Percentiles rank a stretch among this genome's conserved stretches.
phyloP scores from a whole-genome alignment of 2,888 invertebrate genomes.

The Dioctria rufipes region DNA sequence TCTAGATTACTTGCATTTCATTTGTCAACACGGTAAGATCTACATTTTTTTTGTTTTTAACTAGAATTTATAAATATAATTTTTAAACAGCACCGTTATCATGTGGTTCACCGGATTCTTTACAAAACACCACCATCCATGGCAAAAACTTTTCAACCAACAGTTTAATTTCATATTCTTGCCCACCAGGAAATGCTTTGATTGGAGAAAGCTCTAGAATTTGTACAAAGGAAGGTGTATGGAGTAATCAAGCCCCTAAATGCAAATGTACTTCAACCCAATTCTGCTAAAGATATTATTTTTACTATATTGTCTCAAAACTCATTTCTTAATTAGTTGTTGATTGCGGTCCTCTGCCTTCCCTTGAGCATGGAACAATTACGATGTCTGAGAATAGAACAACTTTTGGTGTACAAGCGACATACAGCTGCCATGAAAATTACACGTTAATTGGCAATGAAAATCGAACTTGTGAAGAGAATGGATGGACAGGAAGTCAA shows the following conservation, averaged over 20 bases:
- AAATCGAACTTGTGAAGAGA: conserved; percentile 80
- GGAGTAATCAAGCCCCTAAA: conserved; percentile 85
- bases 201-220: conserved; percentile 79
- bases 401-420: conserved; percentile 83
- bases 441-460: conserved; percentile 86
- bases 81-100: conserved; percentile 79
- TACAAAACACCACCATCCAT: conserved; percentile 85
- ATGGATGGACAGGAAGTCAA: conserved; percentile 85
- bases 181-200: conserved; percentile 87
- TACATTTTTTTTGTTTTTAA: neutral
- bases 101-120: conserved; percentile 91
- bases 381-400: conserved; percentile 79
- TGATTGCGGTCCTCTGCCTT: conserved; percentile 81
- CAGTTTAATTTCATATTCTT: conserved; percentile 80
- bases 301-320: neutral
- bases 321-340: conserved; percentile 76
- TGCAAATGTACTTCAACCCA: conserved; percentile 82
- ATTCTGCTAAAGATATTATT: neutral
- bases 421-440: conserved; percentile 86
- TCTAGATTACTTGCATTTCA: conserved; percentile 93
- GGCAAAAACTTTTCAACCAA: conserved; percentile 81
- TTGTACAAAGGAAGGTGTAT: conserved; percentile 84
- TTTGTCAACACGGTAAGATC: conserved; percentile 87
- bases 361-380: conserved; percentile 82
- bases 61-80: neutral